These are phyloP conservation scores for Rhabdomys pumilio DNA, from an alignment of 2,797 vertebrate genomes.

Conservation along the genomic window DNA sequence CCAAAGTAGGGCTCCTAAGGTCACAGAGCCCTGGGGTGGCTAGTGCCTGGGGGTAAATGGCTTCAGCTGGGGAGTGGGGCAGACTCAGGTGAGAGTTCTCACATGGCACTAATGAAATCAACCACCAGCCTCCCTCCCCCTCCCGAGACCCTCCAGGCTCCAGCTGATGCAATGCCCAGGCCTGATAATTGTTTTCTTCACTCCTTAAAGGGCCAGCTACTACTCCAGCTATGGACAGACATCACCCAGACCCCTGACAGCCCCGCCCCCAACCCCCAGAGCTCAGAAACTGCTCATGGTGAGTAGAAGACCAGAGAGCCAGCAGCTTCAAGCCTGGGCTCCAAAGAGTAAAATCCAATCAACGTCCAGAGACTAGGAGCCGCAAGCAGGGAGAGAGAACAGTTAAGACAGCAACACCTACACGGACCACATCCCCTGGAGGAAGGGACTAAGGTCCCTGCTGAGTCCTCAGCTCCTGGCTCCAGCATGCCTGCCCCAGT, in stretches of 20 bases:
- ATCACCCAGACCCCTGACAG: conserved; percentile 61
- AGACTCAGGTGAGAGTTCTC: conserved; percentile 78
- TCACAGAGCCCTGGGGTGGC: background rate
- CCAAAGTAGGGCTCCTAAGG: background rate
- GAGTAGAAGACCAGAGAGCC: conserved; percentile 25
- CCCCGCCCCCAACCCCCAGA: conserved; percentile 7
- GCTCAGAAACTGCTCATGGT: conserved; percentile 41
- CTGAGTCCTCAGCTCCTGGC: conserved; percentile 65
- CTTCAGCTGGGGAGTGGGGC: conserved; percentile 24
- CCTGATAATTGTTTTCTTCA: conserved; percentile 78
- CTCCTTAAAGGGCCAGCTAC: conserved; percentile 77
- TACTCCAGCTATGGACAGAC: conserved; percentile 59
- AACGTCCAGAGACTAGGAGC: conserved; percentile 67
- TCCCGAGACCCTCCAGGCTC: conserved; percentile 81
- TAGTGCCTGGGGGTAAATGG: background rate
- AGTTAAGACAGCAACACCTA: conserved; percentile 66
- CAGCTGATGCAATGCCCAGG: conserved; percentile 74
- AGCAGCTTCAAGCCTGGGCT: conserved; percentile 45
- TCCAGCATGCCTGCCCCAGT: conserved; percentile 22
- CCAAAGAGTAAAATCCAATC: conserved; percentile 73
- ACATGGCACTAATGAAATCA: conserved; percentile 69
- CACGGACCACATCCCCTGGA: conserved; percentile 18
- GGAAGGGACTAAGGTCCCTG: conserved; percentile 40
- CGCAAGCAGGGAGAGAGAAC: conserved; percentile 45
- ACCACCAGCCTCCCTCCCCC: conserved; percentile 61